Evolutionary conservation across 2,888 invertebrate species (phyloP), one percentile per base, ranked within the genome.

Genomic region (Cerceris rybyensis): DNA sequence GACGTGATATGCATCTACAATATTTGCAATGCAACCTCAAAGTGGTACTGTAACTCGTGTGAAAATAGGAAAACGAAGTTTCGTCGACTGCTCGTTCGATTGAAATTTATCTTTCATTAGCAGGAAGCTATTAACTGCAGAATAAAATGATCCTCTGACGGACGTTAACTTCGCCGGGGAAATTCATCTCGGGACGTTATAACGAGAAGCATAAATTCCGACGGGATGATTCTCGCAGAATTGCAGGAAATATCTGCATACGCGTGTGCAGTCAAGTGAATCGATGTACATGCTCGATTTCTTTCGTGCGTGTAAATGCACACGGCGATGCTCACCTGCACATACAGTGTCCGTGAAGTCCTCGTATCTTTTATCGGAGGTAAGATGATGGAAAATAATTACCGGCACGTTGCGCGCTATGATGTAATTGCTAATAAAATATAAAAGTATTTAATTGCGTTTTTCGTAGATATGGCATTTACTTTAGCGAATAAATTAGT

Each of bases 121-220:
- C 5, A 28, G 7, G 60, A 13, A 13, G 46, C 17, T 60, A 28
- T 16, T 11, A 28, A 28, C 28, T 28, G 28, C 28, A 28, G 28
- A 28, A 28, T 28, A 28, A 28, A 28, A 28, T 28, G 28, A 28
- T 28, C 28, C 28, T 28, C 28, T 28, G 28, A 28, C 71, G 50
- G 46, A 59, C 59, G 59, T 60, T 60, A 66, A 72, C 58, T 72
- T 72, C 54, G 55, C 73, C 46, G 17, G 67, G 11, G 49, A 50
- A 58, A 74, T 74, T 58, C 57, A 52, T 14, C 63, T 50, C 57
- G 74, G 46, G 41, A 28, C 52, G 46, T 17, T 42, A 39, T 73
- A 75, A 73, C 74, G 67, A 75, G 75, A 63, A 41, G 67, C 49
- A 75, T 75, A 76, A 74, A 76, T 76, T 76, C 67, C 46, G 6